Conservation (phyloP, 2,888 invertebrate species). For the Luffia ferchaultella region DNA sequence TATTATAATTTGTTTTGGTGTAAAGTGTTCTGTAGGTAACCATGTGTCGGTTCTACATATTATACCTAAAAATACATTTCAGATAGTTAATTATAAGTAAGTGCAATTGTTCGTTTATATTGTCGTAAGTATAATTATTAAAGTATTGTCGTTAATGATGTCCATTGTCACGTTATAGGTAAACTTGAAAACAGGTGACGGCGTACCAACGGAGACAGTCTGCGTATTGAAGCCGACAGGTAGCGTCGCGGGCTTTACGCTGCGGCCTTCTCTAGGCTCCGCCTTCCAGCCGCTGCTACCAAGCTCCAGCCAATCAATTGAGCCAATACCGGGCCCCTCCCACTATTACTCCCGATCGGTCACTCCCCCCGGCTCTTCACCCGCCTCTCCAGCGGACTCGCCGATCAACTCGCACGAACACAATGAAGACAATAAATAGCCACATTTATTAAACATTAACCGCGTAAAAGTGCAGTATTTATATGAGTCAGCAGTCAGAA, state of each 20-base stretch:
- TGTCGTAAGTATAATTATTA: neutral
- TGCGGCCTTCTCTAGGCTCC: slow-evolving; percentile 81
- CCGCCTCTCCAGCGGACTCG: slow-evolving; percentile 3
- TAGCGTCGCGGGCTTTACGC: slow-evolving; percentile 72
- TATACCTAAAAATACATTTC: too few species aligned
- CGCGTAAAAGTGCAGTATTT: too few species aligned
- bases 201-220: slow-evolving; percentile 34
- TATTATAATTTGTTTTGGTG: too few species aligned
- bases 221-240: slow-evolving; percentile 69
- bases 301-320: slow-evolving; percentile 19
- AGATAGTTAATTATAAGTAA: too few species aligned
- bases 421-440: neutral
- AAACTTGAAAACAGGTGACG: slow-evolving; percentile 68
- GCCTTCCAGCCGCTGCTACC: slow-evolving; percentile 79
- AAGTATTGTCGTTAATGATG: too few species aligned
- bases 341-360: slow-evolving; percentile 13
- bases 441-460: too few species aligned
- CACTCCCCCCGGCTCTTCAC: slow-evolving; percentile 1
- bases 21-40: too few species aligned
- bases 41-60: too few species aligned
- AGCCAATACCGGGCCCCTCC: slow-evolving; percentile 15
- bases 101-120: too few species aligned
- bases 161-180: slow-evolving; percentile 51
- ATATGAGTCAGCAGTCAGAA: too few species aligned
- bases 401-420: neutral